Evolutionary conservation across 2,113 vertebrate species (phyloP), one percentile per base, ranked within the genome.

Genomic region (Haliaeetus leucogaster): DNA sequence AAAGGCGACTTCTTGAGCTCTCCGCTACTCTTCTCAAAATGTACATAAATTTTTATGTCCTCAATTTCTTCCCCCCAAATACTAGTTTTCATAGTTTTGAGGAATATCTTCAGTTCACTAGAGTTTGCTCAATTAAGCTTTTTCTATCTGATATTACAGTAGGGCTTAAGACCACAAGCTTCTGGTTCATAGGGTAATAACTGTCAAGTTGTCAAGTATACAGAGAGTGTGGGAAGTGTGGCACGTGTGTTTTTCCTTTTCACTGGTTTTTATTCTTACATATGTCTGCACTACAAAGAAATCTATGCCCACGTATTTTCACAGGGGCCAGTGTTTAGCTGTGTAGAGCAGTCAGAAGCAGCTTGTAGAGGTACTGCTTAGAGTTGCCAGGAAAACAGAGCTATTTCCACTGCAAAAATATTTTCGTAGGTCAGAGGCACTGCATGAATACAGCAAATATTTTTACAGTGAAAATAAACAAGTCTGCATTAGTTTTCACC

Each of bases 391-490:
- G 77, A 97, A 94, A 89, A 95, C 81, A 82, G 86, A 97, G 70
- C 93, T 97, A 87, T 96, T 97, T 96, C 56, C 45, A 96, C 66
- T 89, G 77, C 71, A 91, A 94, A 95, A 97, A 95, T 97, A 95
- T 96, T 97, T 96, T 96, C 18, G 0, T 95, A 95, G 95, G 94
- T 95, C 94, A 96, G 38, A 96, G 81, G 83, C 89, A 91, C 70
- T 87, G 77, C 89, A 90, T 66, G 85, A 95, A 97, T 92, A 92
- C 67, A 90, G 80, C 82, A 95, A 94, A 97, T 97, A 93, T 96
- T 96, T 96, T 95, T 95, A 92, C 74, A 87, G 52, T 87, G 83
- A 84, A 94, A 97, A 96, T 85, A 97, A 96, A 90, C 86, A 95
- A 87, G 59, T 89, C 66, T 86, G 62, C 45, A 38, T 80, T 91